A percentile compares a stretch with the other conserved stretches of the same genome.
Evolutionary conservation across 2,113 vertebrate species (phyloP).

Genomic region (Corvus hawaiiensis): DNA sequence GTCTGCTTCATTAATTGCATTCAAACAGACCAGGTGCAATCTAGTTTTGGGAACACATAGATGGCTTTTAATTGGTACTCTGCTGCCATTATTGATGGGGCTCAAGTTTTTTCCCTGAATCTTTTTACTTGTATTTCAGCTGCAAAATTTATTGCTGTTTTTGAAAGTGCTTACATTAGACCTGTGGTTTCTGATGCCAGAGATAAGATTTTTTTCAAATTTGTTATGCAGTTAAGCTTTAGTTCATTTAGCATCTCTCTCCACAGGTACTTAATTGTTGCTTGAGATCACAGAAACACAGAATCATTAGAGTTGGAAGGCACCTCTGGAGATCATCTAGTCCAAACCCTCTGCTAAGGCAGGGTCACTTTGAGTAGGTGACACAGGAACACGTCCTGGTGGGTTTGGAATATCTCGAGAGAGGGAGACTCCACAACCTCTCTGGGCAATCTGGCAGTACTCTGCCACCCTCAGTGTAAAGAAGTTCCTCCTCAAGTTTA

Average conservation of each 20-base stretch:
- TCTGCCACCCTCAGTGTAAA: background rate
- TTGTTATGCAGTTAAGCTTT: background rate
- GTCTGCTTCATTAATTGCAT: background rate
- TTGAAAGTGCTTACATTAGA: background rate
- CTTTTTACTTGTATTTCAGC: background rate
- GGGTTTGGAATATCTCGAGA: background rate
- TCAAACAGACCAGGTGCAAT: background rate
- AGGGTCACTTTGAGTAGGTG: no score
- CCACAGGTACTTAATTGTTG: background rate
- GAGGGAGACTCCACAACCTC: background rate
- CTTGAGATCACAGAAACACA: background rate
- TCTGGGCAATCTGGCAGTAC: background rate
- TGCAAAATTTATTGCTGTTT: background rate
- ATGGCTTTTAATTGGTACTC: background rate
- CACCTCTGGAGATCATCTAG: background rate
- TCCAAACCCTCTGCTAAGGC: background rate
- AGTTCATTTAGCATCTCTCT: background rate
- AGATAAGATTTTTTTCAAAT: background rate
- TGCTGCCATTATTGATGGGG: background rate
- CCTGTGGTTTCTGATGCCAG: background rate
- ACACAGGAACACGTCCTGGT: rapidly evolving
- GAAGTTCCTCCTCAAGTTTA: background rate
- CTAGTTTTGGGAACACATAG: background rate
- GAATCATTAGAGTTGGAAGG: background rate
- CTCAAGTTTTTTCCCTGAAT: background rate